Conservation (phyloP, 1,140 invertebrate species). For the Drosophila bifasciata region DNA sequence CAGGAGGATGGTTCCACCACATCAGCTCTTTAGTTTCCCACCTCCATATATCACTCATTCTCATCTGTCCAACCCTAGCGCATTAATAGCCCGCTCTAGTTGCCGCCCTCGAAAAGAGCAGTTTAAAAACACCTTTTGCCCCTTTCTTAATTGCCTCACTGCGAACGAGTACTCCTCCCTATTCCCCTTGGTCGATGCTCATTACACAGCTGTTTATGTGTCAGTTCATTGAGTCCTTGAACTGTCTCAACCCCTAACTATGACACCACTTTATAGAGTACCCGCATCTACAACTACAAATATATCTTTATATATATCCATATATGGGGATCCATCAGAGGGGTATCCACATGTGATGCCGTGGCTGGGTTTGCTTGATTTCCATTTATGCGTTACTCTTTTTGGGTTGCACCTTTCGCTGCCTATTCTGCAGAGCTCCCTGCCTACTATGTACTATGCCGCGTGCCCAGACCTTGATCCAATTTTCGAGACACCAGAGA, state of each 20-base stretch:
- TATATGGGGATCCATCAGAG: conserved; percentile 2
- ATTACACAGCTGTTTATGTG: conserved; percentile 49
- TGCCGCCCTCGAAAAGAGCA: conserved; percentile 13
- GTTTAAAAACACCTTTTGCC: conserved; percentile 28
- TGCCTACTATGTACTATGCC: too few species aligned
- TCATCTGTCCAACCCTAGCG: conserved; percentile 2
- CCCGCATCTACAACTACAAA: conserved; percentile 18
- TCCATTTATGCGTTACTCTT: conserved; percentile 71
- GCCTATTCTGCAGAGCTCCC: conserved; percentile 31
- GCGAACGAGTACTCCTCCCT: neutral
- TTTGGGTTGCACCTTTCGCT: conserved; percentile 45
- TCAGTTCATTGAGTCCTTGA: conserved; percentile 63
- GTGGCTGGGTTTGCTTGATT: conserved; percentile 34
- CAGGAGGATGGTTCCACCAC: neutral
- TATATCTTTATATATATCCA: conserved; percentile 10
- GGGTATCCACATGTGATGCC: conserved; percentile 47
- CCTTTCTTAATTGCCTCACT: conserved; percentile 12
- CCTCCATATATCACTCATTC: conserved; percentile 1
- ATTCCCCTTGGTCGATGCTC: neutral
- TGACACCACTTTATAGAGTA: conserved; percentile 34
- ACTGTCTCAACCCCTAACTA: conserved; percentile 45
- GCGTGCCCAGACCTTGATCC: conserved; percentile 61
- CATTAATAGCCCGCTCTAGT: neutral
- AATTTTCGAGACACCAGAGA: conserved; percentile 61
- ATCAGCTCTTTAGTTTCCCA: too few species aligned